Evolutionary conservation across 2,797 vertebrate genomes (phyloP).

Genomic region (Micrastur ruficollis): DNA sequence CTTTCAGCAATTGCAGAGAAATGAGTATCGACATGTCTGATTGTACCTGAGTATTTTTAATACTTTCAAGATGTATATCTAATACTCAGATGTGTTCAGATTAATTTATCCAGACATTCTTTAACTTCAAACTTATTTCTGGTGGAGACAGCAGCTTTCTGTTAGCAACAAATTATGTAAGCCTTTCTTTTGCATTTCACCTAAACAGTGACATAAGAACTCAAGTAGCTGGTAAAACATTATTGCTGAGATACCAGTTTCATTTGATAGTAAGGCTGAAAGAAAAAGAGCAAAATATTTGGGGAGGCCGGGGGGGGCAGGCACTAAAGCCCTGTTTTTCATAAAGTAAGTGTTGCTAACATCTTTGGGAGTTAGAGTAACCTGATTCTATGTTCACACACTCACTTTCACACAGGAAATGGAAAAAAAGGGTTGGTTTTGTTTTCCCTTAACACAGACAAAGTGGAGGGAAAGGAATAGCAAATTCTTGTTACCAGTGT

Average conservation of each 20-base stretch:
- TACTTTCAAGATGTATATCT: constrained; percentile 40
- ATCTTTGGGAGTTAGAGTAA: not conserved
- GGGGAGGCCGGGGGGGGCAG: not conserved
- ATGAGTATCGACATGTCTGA: constrained; percentile 47
- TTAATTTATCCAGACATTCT: constrained; percentile 20
- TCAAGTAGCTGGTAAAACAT: not conserved
- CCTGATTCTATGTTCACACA: not conserved
- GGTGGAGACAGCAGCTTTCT: constrained; percentile 15
- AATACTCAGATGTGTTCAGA: not conserved
- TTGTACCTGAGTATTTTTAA: constrained; percentile 26
- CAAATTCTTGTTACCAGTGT: not conserved
- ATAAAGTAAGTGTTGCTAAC: not conserved
- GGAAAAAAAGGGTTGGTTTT: fast-evolving
- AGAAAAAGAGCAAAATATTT: not conserved
- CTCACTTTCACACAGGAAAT: not conserved
- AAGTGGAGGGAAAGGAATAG: not conserved
- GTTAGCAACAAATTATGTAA: not conserved
- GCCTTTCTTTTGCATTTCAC: not conserved
- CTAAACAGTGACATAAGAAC: not conserved
- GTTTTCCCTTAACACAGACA: not conserved
- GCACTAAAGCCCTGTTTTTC: not conserved
- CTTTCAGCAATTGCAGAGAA: constrained; percentile 48
- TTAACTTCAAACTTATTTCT: not conserved
- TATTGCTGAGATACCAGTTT: not conserved
- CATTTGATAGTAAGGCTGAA: not conserved